phyloP scores from a whole-genome alignment of 2,888 invertebrate species.

The Baronia brevicornis region DNA sequence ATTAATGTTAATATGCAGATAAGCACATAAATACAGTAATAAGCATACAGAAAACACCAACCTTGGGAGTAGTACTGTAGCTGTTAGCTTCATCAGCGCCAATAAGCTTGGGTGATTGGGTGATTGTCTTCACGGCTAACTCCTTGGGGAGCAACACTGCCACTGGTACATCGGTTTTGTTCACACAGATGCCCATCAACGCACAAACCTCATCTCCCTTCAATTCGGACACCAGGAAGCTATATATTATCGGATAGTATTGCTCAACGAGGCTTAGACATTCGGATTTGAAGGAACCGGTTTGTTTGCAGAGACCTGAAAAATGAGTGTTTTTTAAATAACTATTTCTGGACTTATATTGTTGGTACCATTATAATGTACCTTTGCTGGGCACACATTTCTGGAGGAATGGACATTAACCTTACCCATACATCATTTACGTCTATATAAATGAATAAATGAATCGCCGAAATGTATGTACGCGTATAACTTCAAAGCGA shows the following conservation, averaged over 20 bases:
- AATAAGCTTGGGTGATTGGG: slow-evolving; percentile 33
- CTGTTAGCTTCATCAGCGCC: slow-evolving; percentile 56
- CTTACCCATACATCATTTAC: no score
- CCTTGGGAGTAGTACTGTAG: slow-evolving; percentile 32
- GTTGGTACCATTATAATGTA: no score
- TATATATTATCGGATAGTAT: slow-evolving; percentile 85
- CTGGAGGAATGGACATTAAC: no score
- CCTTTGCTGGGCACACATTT: no score
- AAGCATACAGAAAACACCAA: slow-evolving; percentile 24
- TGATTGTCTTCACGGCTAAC: slow-evolving; percentile 40
- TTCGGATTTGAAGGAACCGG: slow-evolving; percentile 81
- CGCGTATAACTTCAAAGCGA: no score
- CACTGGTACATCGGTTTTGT: slow-evolving; percentile 54
- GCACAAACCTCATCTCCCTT: slow-evolving; percentile 82
- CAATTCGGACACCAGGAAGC: slow-evolving; percentile 79
- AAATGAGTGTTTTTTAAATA: neutral
- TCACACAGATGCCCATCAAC: slow-evolving; percentile 81
- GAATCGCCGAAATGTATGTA: no score
- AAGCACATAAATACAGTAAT: no score
- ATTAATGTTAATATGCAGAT: no score
- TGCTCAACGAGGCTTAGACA: slow-evolving; percentile 86
- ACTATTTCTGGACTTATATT: no score
- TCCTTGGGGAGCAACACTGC: slow-evolving; percentile 77
- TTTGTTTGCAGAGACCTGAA: slow-evolving; percentile 85
- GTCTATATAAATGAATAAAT: no score